phyloP scores from a whole-genome alignment of 2,113 vertebrate species.

The Macaca nemestrina region DNA sequence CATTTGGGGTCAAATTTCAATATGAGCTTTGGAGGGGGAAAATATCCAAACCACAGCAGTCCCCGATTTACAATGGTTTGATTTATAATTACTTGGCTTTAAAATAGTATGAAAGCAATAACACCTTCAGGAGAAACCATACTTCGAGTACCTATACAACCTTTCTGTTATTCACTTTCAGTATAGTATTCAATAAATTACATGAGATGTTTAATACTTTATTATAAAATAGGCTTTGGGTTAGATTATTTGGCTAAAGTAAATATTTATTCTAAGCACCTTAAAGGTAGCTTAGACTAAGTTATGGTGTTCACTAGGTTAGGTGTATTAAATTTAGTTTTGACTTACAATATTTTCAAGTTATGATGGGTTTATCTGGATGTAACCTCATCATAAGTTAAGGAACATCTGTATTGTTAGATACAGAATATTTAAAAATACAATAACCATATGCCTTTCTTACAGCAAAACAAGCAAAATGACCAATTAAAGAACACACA shows the following conservation, averaged over 20 bases:
- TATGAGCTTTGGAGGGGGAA: too few relatives aligned
- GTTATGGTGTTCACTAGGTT: not conserved
- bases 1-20: too few relatives aligned
- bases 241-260: not conserved
- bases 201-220: not conserved
- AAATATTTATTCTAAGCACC: not conserved
- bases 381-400: not conserved
- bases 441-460: not conserved
- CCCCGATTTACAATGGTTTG: not conserved
- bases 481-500: not conserved
- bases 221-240: not conserved
- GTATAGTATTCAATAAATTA: too few relatives aligned
- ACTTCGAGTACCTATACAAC: not conserved
- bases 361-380: not conserved
- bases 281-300: not conserved
- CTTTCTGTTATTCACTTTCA: not conserved
- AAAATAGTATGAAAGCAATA: not conserved
- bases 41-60: not conserved
- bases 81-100: not conserved
- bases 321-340: not conserved
- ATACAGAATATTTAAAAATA: not conserved
- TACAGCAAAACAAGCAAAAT: not conserved
- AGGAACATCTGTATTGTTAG: not conserved
- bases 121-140: not conserved
- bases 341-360: not conserved